Conservation (phyloP, 1,140 invertebrate species). For the Drepana arcuata region DNA sequence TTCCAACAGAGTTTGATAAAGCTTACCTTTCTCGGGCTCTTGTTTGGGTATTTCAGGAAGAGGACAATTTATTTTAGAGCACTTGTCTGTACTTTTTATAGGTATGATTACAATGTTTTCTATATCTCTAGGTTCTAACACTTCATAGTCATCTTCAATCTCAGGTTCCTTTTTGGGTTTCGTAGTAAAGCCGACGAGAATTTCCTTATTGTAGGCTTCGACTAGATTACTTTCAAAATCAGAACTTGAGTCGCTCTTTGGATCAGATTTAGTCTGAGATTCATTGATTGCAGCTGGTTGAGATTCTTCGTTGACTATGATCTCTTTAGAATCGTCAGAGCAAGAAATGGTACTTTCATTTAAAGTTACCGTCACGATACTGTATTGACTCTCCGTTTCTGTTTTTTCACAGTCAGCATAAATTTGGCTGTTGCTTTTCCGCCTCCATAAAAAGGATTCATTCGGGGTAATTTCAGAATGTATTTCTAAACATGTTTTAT, state of each 20-base stretch:
- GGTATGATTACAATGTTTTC: constrained; percentile 42
- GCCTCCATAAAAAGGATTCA: constrained; percentile 68
- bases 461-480: constrained; percentile 57
- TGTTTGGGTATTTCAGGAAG: constrained; percentile 64
- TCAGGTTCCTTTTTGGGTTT: constrained; percentile 35
- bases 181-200: constrained; percentile 44
- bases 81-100: constrained; percentile 38
- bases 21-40: constrained; percentile 49
- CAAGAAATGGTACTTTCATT: constrained; percentile 27
- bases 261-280: constrained; percentile 16
- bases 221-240: constrained; percentile 62
- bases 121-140: constrained; percentile 45
- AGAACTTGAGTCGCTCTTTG: constrained; percentile 29
- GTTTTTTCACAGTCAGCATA: constrained; percentile 52
- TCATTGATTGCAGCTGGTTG: constrained; percentile 19
- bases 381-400: constrained; percentile 41
- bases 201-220: constrained; percentile 63
- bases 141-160: constrained; percentile 64
- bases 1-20: constrained; percentile 63
- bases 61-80: constrained; percentile 63
- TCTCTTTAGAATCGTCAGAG: constrained; percentile 21
- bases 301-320: constrained; percentile 33
- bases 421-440: constrained; percentile 47
- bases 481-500: constrained; percentile 40
- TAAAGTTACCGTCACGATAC: constrained; percentile 37